Base-by-base conservation (phyloP, 2,888 invertebrate species). In the Drosophila hamatofila region DNA sequence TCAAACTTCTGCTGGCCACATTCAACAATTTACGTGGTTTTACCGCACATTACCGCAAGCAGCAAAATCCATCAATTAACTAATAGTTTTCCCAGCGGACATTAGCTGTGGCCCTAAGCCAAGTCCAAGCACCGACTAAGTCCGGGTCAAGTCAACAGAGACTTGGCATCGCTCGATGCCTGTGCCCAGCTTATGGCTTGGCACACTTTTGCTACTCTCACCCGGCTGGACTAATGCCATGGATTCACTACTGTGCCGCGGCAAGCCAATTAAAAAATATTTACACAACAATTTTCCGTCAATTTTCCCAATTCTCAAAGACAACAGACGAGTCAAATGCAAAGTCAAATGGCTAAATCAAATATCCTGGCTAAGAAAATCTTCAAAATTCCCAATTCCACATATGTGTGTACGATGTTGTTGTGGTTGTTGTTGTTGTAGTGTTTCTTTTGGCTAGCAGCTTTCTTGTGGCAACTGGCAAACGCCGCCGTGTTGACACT, bases 241-340 rank as follows among this genome's bases (percentile, higher is more conserved):
- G 52, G 61, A 72, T 61, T 77, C 49, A 80, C 71, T 72, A 72
- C 75, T 63, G 78, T 78, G 78, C 59, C 74, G 74, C 25, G 54
- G 44, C 54, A 80, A 78, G 80, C 81, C 81, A 85, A 89, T 88
- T 89, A 85, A 48, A 88, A 70, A 85, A 85, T 85, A 88, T 85
- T 88, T 85, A 64, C 58, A 60, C 78, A 89, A 78, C 23, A 72
- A 57, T 81, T 67, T 72, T 75, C 58, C 78, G 37, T 39, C 66
- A 78, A 78, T 75, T 86, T 84, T 79, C 76, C 82, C 78, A 81
- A 79, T 79, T 81, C 67, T 25, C 41, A 42, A 68, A 63, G 42
- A 68, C 54, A 81, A 79, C 67, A 81, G 52, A 58, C 39, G 23
- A 25, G 54, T 51, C 41, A 69, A 67, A 67, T 59, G 57, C 72